These are phyloP conservation scores for Montipora cactus DNA, from an alignment of 64 coral and sea anemone species.

Conservation along the genomic window DNA sequence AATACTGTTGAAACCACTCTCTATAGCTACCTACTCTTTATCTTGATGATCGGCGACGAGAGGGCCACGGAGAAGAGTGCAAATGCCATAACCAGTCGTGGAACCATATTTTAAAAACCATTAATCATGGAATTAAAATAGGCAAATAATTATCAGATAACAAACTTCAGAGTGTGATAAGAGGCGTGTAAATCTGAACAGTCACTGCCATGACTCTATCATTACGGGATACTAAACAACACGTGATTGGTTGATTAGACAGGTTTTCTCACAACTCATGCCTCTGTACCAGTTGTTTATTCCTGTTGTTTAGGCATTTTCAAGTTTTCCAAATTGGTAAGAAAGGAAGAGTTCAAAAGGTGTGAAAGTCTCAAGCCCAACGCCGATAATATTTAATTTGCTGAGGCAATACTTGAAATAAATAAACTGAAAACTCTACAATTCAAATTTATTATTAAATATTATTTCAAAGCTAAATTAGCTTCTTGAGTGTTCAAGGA, in stretches of 20 bases:
- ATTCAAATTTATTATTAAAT: too few species aligned
- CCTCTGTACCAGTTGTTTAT: conserved; percentile 28
- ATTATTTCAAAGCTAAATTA: too few species aligned
- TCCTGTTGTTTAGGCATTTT: background rate
- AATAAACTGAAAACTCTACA: too few species aligned
- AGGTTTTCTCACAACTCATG: conserved; percentile 2
- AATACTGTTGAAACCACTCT: background rate
- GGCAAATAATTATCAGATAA: background rate
- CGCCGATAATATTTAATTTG: too few species aligned
- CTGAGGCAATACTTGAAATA: too few species aligned
- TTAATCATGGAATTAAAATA: background rate
- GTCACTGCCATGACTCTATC: conserved; percentile 6
- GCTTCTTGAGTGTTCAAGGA: too few species aligned
- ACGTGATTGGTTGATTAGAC: conserved; percentile 39
- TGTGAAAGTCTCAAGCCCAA: too few species aligned
- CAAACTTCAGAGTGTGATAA: background rate
- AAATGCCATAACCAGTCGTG: background rate
- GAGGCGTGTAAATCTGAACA: background rate
- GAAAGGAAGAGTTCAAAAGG: too few species aligned
- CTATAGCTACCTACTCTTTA: conserved; percentile 13
- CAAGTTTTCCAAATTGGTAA: too few species aligned
- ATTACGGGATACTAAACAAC: background rate
- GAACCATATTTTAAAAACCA: conserved; percentile 6
- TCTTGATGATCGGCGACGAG: conserved; percentile 7
- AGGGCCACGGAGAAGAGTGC: background rate